Evolutionary conservation across 2,797 vertebrate genomes (phyloP), one percentile per base, ranked within the genome.

Genomic region (Chromobotia macracanthus): DNA sequence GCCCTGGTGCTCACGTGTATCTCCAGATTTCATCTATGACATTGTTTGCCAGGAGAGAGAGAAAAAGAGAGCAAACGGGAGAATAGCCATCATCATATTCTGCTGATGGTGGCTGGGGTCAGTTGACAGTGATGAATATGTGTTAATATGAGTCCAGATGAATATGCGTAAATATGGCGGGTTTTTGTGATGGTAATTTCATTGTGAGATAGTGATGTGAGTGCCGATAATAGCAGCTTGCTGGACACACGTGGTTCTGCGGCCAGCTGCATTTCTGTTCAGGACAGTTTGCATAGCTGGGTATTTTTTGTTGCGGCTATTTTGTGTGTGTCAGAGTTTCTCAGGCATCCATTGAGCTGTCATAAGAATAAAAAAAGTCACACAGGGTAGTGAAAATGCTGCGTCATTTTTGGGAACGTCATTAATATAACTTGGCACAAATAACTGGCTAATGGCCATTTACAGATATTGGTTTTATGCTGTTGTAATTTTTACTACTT

Each of bases 61-160:
- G n/a, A n/a, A n/a, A 65, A 66, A 55, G 71, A 58, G 72, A 55
- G 66, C 53, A 64, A 72, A 68, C 60, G 31, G 72, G 69, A 88
- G 87, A 88, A 86, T 86, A 87, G 88, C 88, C 89, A 84, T 90
- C 90, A 87, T 90, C 90, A 90, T 92, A 90, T 89, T 91, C 86
- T 80, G 88, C 86, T 79, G 87, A 87, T 90, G 84, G 31, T 77
- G 87, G 90, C 89, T 86, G 86, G 86, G 89, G 89, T 88, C 89
- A 91, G 91, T 87, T 87, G 90, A 91, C 90, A 90, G 89, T 87
- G 92, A 93, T 94, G 91, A 93, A 93, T 94, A 91, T 89, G 92
- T 88, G 91, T 90, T 92, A 93, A 94, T 93, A 93, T 91, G 90
- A 92, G 90, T 83, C 78, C 83, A 86, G 84, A 82, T 79, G 80